Base-by-base conservation (phyloP, 2,113 vertebrate genomes). In the Eulacestoma nigropectus region DNA sequence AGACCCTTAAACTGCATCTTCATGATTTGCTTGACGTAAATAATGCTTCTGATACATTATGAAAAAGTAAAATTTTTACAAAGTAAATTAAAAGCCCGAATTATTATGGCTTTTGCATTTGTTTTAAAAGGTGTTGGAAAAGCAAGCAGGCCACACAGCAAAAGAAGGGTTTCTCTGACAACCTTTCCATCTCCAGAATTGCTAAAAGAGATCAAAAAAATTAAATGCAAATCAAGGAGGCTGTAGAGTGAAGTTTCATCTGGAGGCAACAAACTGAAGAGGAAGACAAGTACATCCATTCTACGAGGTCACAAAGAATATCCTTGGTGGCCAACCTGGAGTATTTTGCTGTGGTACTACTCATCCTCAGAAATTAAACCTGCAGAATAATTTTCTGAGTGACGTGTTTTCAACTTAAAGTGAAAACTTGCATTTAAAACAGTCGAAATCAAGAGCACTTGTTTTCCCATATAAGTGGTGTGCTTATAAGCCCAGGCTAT, bases 1-100 rank as follows among this genome's bases (percentile, higher is more conserved):
- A 72, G 22, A 22, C 19, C 70, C 29, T 47, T 67, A 29, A 7
- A 62, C 7, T 23, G 6, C 0, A 0, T 63, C 17, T 69, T 76
- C 2, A 0, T 26, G 10, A 84, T 21, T 59, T 59, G 16, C 30
- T 35, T 63, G 39, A 77, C 56, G 64, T 81, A 44, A 53, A 14
- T 22, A 52, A 27, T 4, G 3, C n/a, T 87, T 55, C 37, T n/a
- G 52, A 23, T 20, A 30, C 3, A 21, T 60, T 32, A 50, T 0
- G 2, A 50, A 53, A 64, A 37, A 47, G 35, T 11, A 68, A 39
- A 23, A 7, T 9, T 70, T 85, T 79, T 55, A 53, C 3, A 7
- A 57, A 72, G 32, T 44, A 44, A 47, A 62, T 70, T 35, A 62
- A 47, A 79, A 65, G 10, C 11, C 50, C 56, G 21, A 25, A 62